phyloP scores from a whole-genome alignment of 2,113 vertebrate species.

The Microtus montanus region DNA sequence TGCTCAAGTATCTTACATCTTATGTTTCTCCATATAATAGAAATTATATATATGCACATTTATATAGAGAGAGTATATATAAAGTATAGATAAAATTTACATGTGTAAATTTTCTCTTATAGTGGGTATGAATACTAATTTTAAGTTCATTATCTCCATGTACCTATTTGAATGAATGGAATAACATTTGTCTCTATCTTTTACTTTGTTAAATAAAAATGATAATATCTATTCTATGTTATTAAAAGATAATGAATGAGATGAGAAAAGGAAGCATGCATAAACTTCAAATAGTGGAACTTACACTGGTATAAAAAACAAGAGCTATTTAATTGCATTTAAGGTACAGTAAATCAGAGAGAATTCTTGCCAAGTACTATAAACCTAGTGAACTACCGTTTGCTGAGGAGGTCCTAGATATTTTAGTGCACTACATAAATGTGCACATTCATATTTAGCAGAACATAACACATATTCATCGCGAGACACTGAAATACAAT shows the following conservation, averaged over 20 bases:
- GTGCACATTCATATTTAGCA: background rate
- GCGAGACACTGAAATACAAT: background rate
- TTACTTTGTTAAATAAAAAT: constrained; percentile 18
- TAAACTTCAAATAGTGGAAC: background rate
- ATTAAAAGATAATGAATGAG: background rate
- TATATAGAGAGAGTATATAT: no score
- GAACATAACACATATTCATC: background rate
- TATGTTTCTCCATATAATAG: background rate
- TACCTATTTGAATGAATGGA: background rate
- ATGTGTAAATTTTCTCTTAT: background rate
- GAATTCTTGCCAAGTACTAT: background rate
- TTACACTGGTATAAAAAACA: background rate
- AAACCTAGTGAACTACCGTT: background rate
- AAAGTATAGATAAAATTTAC: no score
- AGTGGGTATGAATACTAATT: background rate
- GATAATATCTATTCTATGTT: background rate
- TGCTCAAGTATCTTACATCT: background rate
- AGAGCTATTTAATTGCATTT: background rate
- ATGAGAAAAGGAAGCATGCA: background rate
- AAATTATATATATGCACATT: background rate
- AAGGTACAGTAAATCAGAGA: background rate
- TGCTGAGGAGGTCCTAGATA: background rate
- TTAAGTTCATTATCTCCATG: background rate
- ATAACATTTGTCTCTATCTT: background rate
- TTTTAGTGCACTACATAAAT: background rate